Conservation (phyloP, 2,888 invertebrate species). For the Syrphus vitripennis region DNA sequence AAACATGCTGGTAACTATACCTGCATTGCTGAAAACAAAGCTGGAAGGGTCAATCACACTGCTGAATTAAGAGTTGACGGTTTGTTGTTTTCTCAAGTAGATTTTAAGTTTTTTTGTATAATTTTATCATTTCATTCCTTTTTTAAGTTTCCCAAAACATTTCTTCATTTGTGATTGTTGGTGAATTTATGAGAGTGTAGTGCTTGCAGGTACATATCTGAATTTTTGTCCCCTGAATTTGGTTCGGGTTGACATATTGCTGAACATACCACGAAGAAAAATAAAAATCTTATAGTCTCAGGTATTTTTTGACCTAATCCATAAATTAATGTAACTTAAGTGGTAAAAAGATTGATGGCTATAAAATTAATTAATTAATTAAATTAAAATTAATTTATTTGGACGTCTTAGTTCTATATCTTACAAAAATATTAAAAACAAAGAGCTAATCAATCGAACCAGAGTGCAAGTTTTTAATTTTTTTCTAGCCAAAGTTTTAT, state of each 20-base stretch:
- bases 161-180: constrained; percentile 86
- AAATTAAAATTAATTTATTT: no score
- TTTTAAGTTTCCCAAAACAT: constrained; percentile 88
- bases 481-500: no score
- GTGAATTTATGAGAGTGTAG: constrained; percentile 84
- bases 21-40: constrained; percentile 88
- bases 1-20: constrained; percentile 89
- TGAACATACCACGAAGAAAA: no score
- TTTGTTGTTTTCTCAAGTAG: constrained; percentile 75
- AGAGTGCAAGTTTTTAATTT: no score
- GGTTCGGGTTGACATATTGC: constrained; percentile 83
- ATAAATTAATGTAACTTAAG: no score
- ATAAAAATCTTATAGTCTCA: no score
- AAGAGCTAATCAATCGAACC: no score
- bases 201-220: constrained; percentile 84
- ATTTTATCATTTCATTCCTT: constrained; percentile 33
- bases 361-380: no score
- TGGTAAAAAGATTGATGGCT: no score
- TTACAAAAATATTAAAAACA: no score
- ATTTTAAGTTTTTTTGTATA: constrained; percentile 7
- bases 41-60: constrained; percentile 86
- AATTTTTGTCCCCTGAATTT: constrained; percentile 85
- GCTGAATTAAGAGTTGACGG: constrained; percentile 89
- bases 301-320: no score
- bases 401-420: no score